Evolutionary conservation across 2,797 vertebrate species (phyloP).

Genomic region (Coendou prehensilis): DNA sequence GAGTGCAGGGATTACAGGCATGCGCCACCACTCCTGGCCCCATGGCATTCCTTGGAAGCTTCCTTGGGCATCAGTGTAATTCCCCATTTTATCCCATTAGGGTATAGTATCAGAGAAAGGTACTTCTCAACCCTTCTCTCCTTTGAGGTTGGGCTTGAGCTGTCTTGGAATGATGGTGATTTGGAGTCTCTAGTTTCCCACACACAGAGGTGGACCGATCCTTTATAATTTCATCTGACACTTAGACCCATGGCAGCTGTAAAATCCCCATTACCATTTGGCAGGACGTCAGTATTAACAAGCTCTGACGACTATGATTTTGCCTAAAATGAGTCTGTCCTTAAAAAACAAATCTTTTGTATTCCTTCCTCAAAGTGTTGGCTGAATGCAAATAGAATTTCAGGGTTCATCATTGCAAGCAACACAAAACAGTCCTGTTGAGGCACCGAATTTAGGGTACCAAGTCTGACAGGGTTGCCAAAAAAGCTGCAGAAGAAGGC

Average conservation of each 20-base stretch:
- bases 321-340: neutral
- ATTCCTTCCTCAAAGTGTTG: neutral
- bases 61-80: neutral
- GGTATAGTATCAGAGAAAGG: neutral
- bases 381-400: neutral
- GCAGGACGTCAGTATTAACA: neutral
- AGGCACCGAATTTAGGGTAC: neutral
- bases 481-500: conserved; percentile 15
- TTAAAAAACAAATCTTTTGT: neutral
- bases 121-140: neutral
- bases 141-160: neutral
- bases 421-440: neutral
- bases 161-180: neutral
- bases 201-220: fast-evolving
- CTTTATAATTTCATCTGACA: neutral
- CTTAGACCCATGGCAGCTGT: neutral
- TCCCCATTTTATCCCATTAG: neutral
- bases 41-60: neutral
- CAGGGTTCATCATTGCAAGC: neutral
- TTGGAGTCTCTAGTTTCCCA: neutral
- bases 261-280: neutral
- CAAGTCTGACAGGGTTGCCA: neutral
- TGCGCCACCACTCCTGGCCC: neutral
- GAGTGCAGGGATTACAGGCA: neutral
- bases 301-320: neutral